These are phyloP conservation scores for Selene dorsalis DNA, from an alignment of 2,797 vertebrate species.

Conservation along the genomic window DNA sequence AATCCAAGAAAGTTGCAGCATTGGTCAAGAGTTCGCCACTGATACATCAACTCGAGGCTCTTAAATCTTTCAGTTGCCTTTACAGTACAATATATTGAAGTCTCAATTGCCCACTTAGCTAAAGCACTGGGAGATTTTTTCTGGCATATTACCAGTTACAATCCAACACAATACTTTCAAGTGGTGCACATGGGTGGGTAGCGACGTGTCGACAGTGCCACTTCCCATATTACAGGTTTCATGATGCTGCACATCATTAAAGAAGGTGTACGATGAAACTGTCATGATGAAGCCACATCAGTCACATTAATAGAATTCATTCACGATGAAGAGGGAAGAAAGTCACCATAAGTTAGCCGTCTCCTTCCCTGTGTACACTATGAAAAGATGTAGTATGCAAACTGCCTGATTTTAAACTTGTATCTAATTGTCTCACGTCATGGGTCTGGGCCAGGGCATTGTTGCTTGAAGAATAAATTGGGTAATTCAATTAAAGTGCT, in stretches of 20 bases:
- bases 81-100: slow-evolving; percentile 22
- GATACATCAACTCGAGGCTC: slow-evolving; percentile 22
- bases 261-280: slow-evolving; percentile 44
- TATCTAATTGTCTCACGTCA: slow-evolving; percentile 98
- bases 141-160: slow-evolving; percentile 40
- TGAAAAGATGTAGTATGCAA: slow-evolving; percentile 91
- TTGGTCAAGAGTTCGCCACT: slow-evolving; percentile 18
- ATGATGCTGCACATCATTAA: slow-evolving; percentile 24
- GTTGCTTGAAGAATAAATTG: slow-evolving; percentile 99
- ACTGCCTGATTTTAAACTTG: slow-evolving; percentile 94
- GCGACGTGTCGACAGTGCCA: slow-evolving; percentile 2
- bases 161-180: slow-evolving; percentile 14
- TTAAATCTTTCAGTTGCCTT: slow-evolving; percentile 31
- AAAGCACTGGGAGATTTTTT: slow-evolving; percentile 28
- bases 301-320: slow-evolving; percentile 58
- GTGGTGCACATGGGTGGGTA: slow-evolving; percentile 24
- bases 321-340: slow-evolving; percentile 38
- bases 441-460: slow-evolving; percentile 94
- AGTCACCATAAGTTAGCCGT: slow-evolving; percentile 60
- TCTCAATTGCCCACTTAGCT: slow-evolving; percentile 36
- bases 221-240: slow-evolving; percentile 35
- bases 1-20: slow-evolving; percentile 26
- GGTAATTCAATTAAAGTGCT: slow-evolving; percentile 99
- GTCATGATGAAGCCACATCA: slow-evolving; percentile 40
- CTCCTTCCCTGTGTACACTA: slow-evolving; percentile 61